A percentile compares a stretch with the other conserved stretches of the same genome.
These are phyloP conservation scores for Otus sunia DNA, from an alignment of 2,113 vertebrate species.

Conservation along the genomic window DNA sequence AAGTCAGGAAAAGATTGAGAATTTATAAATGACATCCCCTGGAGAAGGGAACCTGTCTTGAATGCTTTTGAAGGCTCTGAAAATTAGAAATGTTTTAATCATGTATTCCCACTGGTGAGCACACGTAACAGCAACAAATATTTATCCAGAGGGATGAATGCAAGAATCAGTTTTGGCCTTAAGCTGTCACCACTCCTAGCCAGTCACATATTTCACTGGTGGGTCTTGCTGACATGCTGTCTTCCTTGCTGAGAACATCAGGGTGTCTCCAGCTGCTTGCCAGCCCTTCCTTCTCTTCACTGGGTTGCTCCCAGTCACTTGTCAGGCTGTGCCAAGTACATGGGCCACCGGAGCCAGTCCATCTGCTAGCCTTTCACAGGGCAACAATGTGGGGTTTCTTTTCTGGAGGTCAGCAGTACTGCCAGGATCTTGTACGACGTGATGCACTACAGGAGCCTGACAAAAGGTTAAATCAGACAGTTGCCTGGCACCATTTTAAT, in stretches of 20 bases:
- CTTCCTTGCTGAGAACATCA: background rate
- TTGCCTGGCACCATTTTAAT: constrained; percentile 15
- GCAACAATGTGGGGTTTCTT: constrained; percentile 3
- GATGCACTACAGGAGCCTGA: background rate
- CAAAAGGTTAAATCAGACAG: constrained; percentile 50
- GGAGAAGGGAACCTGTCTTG: background rate
- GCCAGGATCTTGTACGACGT: background rate
- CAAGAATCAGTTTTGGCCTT: background rate
- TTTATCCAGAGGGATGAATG: constrained; percentile 21
- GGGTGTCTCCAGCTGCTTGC: constrained; percentile 16
- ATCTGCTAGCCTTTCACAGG: constrained; percentile 15
- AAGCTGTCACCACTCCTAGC: constrained; percentile 30
- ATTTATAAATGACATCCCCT: background rate
- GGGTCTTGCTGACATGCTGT: constrained; percentile 16
- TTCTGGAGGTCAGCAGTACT: constrained; percentile 20
- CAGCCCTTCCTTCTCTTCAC: background rate
- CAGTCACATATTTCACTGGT: constrained; percentile 25
- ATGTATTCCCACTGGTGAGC: background rate
- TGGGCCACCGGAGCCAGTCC: background rate
- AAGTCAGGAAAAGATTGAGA: background rate
- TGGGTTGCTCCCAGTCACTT: constrained; percentile 15
- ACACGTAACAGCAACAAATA: constrained; percentile 43
- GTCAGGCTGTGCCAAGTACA: constrained; percentile 32
- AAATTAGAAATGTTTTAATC: constrained; percentile 29
- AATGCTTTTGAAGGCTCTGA: background rate